Evolutionary conservation across 23 tunicate species (phyloP).

Genomic region (Ciona savignyi): DNA sequence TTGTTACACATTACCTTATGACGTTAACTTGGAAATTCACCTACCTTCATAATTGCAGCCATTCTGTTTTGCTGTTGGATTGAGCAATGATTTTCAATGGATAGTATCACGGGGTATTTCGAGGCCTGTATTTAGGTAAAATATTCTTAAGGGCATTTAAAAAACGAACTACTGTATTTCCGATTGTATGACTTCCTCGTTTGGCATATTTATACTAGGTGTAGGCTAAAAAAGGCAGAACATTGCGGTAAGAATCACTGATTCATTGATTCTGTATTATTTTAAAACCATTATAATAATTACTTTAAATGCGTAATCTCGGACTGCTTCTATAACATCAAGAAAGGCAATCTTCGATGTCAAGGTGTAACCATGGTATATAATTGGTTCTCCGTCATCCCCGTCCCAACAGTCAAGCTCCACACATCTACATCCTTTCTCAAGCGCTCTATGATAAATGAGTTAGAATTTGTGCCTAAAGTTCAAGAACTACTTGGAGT

Average conservation of each 20-base stretch:
- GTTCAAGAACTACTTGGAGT: too few relatives aligned
- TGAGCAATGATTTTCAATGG: slow-evolving; percentile 82
- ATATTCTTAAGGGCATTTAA: too few relatives aligned
- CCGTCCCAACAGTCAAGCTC: slow-evolving; percentile 94
- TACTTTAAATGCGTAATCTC: slow-evolving; percentile 65
- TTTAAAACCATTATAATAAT: neutral
- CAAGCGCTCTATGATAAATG: slow-evolving; percentile 43
- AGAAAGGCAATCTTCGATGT: slow-evolving; percentile 67
- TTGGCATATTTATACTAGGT: too few relatives aligned
- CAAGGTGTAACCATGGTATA: slow-evolving; percentile 78
- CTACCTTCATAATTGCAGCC: slow-evolving; percentile 59
- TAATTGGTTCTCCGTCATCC: slow-evolving; percentile 73
- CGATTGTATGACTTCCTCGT: too few relatives aligned
- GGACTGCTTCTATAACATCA: slow-evolving; percentile 58
- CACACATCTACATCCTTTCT: slow-evolving; percentile 77
- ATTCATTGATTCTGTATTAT: too few relatives aligned
- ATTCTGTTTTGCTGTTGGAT: slow-evolving; percentile 58
- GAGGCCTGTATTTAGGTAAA: slow-evolving; percentile 25
- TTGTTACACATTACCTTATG: too few relatives aligned
- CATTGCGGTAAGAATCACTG: too few relatives aligned
- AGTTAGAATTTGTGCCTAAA: too few relatives aligned
- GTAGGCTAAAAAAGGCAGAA: too few relatives aligned
- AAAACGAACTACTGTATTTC: too few relatives aligned
- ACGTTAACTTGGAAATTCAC: neutral
- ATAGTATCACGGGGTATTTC: slow-evolving; percentile 53